phyloP scores from a whole-genome alignment of 2,888 invertebrate genomes.

The Lepidonotus clava region DNA sequence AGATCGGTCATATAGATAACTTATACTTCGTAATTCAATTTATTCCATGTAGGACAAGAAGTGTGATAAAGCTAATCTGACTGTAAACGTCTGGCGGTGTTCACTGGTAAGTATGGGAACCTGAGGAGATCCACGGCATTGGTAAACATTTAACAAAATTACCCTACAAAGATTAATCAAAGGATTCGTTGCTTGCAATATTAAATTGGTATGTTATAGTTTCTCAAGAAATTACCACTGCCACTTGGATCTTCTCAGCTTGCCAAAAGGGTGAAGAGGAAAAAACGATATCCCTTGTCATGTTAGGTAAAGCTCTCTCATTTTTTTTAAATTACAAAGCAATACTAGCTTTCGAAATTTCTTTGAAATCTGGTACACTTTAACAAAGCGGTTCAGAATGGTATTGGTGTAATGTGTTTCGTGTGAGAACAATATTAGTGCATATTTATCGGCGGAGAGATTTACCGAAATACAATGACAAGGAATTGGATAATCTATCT shows the following conservation, averaged over 20 bases:
- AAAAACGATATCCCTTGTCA: neutral
- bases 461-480: neutral
- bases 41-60: neutral
- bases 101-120: neutral
- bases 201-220: neutral
- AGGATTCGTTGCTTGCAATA: neutral
- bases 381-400: no score
- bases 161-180: neutral
- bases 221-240: neutral
- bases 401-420: no score
- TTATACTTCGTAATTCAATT: no score
- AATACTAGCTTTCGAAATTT: neutral
- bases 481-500: neutral
- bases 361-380: no score
- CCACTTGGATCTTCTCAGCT: neutral
- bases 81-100: conserved; percentile 24
- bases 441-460: no score
- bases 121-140: neutral
- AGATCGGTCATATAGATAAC: no score
- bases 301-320: neutral
- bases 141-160: neutral
- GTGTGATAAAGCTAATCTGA: neutral
- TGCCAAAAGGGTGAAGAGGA: neutral
- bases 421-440: no score
- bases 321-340: neutral